These are phyloP conservation scores for Heliconius erato DNA, from an alignment of 2,888 invertebrate species.

Conservation along the genomic window DNA sequence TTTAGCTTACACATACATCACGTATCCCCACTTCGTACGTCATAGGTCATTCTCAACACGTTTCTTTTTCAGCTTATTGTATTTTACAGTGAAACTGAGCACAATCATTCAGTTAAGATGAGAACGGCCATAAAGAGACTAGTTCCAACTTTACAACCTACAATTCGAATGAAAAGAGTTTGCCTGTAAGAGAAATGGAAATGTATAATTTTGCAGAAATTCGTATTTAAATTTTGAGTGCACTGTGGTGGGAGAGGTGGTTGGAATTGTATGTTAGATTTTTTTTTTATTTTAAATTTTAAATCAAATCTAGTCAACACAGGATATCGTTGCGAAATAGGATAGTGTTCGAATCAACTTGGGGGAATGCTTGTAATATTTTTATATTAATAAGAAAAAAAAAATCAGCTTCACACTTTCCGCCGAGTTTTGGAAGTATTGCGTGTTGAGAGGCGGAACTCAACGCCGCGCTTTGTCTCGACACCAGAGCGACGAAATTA, in stretches of 20 bases:
- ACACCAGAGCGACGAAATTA: too few relatives aligned
- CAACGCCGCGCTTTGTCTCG: too few relatives aligned
- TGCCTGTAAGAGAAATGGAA: slow-evolving; percentile 60
- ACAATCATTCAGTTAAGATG: slow-evolving; percentile 77
- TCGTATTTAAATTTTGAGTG: slow-evolving; percentile 8
- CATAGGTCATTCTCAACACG: slow-evolving; percentile 55
- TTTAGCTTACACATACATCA: slow-evolving; percentile 52
- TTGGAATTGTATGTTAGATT: too few relatives aligned
- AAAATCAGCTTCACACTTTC: too few relatives aligned
- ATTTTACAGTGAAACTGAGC: slow-evolving; percentile 65
- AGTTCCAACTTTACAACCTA: slow-evolving; percentile 74
- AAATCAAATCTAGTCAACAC: background rate
- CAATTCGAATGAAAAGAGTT: slow-evolving; percentile 67
- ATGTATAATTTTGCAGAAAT: slow-evolving; percentile 50
- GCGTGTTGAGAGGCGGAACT: too few relatives aligned
- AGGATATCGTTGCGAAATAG: background rate
- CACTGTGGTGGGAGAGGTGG: background rate
- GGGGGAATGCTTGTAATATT: too few relatives aligned
- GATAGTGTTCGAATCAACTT: too few relatives aligned
- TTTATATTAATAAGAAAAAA: too few relatives aligned
- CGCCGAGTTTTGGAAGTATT: too few relatives aligned
- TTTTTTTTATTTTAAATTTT: too few relatives aligned
- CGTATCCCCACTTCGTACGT: slow-evolving; percentile 51
- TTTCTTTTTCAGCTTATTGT: slow-evolving; percentile 68
- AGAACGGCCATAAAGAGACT: slow-evolving; percentile 76